These are phyloP conservation scores for Phaetusa simplex DNA, from an alignment of 2,113 vertebrate genomes.

Conservation along the genomic window DNA sequence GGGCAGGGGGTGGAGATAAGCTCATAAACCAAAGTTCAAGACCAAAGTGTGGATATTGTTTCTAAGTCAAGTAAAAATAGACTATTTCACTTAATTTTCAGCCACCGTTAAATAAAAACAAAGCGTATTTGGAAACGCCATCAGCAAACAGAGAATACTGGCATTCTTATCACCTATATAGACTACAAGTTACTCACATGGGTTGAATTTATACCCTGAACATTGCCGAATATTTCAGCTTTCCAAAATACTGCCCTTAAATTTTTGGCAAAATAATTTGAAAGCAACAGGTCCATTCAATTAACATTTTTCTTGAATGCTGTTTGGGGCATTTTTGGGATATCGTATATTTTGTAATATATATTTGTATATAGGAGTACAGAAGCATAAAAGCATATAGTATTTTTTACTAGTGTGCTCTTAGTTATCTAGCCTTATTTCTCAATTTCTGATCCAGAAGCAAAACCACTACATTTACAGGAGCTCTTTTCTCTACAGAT, in stretches of 20 bases:
- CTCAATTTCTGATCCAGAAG: background rate
- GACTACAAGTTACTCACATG: background rate
- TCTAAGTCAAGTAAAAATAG: background rate
- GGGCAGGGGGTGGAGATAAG: rapidly evolving
- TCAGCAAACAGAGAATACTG: background rate
- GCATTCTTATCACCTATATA: background rate
- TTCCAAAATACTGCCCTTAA: background rate
- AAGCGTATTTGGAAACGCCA: background rate
- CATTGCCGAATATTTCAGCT: background rate
- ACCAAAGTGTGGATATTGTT: background rate
- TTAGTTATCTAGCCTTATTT: background rate
- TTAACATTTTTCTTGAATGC: background rate
- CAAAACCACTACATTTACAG: background rate
- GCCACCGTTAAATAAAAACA: background rate
- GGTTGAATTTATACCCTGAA: background rate
- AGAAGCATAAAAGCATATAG: background rate
- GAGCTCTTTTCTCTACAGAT: background rate
- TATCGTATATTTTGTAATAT: background rate
- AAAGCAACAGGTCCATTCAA: background rate
- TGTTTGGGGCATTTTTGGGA: background rate
- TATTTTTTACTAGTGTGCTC: background rate
- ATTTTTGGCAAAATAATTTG: background rate
- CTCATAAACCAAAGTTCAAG: background rate
- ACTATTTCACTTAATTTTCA: background rate
- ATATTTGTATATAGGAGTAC: background rate